Conservation (phyloP, 2,888 invertebrate species). For the Agrotis puta region DNA sequence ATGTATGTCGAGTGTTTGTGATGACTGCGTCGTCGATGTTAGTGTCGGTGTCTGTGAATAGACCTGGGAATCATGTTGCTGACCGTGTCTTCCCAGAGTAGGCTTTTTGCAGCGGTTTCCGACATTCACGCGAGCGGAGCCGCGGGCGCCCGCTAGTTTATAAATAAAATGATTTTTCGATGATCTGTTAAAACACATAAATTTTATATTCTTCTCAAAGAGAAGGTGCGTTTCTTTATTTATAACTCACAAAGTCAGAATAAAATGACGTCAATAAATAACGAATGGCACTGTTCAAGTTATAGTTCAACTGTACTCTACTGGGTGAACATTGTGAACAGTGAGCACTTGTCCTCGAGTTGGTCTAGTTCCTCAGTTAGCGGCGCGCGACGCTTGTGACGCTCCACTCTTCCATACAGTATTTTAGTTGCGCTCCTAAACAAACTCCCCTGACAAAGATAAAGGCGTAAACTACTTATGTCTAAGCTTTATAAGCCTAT, state of each 20-base stretch:
- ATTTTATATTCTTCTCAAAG: background rate
- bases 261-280: constrained; percentile 12
- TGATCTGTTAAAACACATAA: background rate
- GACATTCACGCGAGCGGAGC: no score
- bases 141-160: no score
- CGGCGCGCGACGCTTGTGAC: constrained; percentile 44
- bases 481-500: constrained; percentile 57
- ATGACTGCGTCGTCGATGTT: no score
- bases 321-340: constrained; percentile 19
- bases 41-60: no score
- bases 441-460: constrained; percentile 56
- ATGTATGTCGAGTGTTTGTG: no score
- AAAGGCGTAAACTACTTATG: constrained; percentile 60
- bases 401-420: constrained; percentile 43
- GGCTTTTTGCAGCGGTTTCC: no score
- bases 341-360: constrained; percentile 24
- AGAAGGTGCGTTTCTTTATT: background rate
- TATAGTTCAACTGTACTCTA: constrained; percentile 21
- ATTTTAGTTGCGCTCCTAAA: constrained; percentile 65
- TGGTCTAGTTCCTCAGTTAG: constrained; percentile 18
- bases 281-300: constrained; percentile 22
- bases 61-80: no score
- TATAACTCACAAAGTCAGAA: background rate
- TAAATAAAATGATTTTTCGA: background rate
- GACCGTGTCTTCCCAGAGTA: no score